Conservation (phyloP, 2,113 vertebrate genomes). For the Bufo bufo region DNA sequence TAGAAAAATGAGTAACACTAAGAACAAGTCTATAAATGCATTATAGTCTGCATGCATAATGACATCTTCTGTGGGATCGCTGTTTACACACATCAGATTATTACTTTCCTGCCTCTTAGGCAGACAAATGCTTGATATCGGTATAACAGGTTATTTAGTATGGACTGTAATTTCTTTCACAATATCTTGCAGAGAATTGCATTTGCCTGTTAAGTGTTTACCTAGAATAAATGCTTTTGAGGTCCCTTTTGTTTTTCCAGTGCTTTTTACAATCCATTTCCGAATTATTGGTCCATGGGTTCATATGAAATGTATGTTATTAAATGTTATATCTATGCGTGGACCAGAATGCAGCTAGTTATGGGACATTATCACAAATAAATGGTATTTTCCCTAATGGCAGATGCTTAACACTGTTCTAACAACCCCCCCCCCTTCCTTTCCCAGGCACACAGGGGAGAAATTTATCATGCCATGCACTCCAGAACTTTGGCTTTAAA, state of each 20-base stretch:
- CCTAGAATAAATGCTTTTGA: neutral
- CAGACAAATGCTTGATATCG: slow-evolving; percentile 37
- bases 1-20: slow-evolving; percentile 56
- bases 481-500: too few species aligned
- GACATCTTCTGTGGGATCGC: slow-evolving; percentile 33
- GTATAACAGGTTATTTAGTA: slow-evolving; percentile 50
- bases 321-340: neutral
- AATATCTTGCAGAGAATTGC: slow-evolving; percentile 24
- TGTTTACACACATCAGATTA: slow-evolving; percentile 43
- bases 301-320: neutral
- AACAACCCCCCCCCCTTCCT: too few species aligned
- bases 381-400: too few species aligned
- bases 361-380: neutral
- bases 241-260: neutral
- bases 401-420: too few species aligned
- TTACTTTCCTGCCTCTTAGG: slow-evolving; percentile 33
- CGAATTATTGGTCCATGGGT: neutral
- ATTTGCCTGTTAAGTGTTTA: slow-evolving; percentile 16
- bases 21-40: slow-evolving; percentile 48
- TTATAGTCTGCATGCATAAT: slow-evolving; percentile 53
- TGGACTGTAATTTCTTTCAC: slow-evolving; percentile 17
- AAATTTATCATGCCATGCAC: too few species aligned
- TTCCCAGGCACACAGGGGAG: too few species aligned
- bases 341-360: neutral
- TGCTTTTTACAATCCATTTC: neutral